Base-by-base conservation (phyloP, 2,888 invertebrate species). In the Agrilus cyanescens region DNA sequence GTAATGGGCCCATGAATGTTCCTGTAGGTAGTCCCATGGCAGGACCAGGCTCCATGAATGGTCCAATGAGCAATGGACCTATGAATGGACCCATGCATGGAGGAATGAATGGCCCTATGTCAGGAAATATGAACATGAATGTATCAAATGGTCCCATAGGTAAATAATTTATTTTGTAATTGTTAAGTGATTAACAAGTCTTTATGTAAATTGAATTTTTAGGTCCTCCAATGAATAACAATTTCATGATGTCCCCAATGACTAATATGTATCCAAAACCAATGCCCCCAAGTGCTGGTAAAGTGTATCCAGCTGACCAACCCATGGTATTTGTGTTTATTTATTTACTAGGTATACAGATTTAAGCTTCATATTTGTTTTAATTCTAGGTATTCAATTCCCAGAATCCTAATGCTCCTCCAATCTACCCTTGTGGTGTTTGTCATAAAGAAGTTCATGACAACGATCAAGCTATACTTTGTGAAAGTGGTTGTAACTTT, bases 391-490 rank as follows among this genome's bases (percentile, higher is more conserved):
- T 96, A 49, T 95, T 94, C 65, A 96, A 96, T 69, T 90, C 94
- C 34, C 93, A 95, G 67, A 97, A 96, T 69, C 96, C 95, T 1
- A 96, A 95, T 66, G 96, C 96, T 40, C 96, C 96, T 38, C 95
- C 96, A 2, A 95, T 96, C 53, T 95, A 95, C 67, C 94, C 95
- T 0, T 97, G 96, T 70, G 96, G 96, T 49, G 83, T 89, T 45
- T 97, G 96, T 71, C 95, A 94, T 70, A 94, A 94, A 71, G 96
- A 97, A 74, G 90, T 94, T 44, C 94, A 95, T 70, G 96, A 97
- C 69, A 95, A 95, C 71, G 96, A 97, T 69, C 94, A 96, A 73
- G 95, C 94, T 45, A 91, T 93, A 53, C 76, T 95, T 53, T 97
- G 96, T 70, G 96, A 96, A 71, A 93, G 93, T 58, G 95, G 95